Evolutionary conservation across 2,113 vertebrate species (phyloP).

Genomic region (Marmota flaviventris): DNA sequence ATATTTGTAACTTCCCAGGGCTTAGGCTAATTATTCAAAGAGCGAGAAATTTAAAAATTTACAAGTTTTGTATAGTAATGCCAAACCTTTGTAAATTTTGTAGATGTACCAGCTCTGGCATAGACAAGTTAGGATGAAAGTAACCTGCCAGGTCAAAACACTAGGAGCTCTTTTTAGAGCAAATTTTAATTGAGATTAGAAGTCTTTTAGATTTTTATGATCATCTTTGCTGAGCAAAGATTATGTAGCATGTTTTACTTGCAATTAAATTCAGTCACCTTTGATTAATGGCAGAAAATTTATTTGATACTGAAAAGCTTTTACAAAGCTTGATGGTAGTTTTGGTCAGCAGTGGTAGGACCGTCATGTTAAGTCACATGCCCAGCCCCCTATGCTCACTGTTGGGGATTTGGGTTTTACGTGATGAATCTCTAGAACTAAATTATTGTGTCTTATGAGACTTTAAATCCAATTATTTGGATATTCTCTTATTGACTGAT

Average conservation of each 20-base stretch:
- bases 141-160: slow-evolving; percentile 73
- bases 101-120: slow-evolving; percentile 73
- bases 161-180: slow-evolving; percentile 70
- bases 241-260: slow-evolving; percentile 75
- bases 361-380: neutral
- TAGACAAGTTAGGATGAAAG: slow-evolving; percentile 81
- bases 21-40: slow-evolving; percentile 73
- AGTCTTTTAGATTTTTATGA: slow-evolving; percentile 72
- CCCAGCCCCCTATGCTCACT: slow-evolving; percentile 65
- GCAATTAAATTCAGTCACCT: slow-evolving; percentile 60
- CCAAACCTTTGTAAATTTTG: slow-evolving; percentile 79
- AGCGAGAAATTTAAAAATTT: slow-evolving; percentile 71
- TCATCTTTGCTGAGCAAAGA: slow-evolving; percentile 71
- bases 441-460: slow-evolving; percentile 80
- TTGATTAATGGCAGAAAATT: slow-evolving; percentile 69
- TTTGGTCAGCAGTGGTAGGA: slow-evolving; percentile 54
- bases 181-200: slow-evolving; percentile 76
- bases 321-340: neutral
- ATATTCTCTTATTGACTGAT: slow-evolving; percentile 84
- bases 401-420: slow-evolving; percentile 68
- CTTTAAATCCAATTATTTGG: slow-evolving; percentile 84
- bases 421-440: slow-evolving; percentile 77
- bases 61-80: slow-evolving; percentile 77
- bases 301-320: slow-evolving; percentile 44
- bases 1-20: slow-evolving; percentile 69